Evolutionary conservation across 2,888 invertebrate species (phyloP), one percentile per base, ranked within the genome.

Genomic region (Ephialtes manifestator): DNA sequence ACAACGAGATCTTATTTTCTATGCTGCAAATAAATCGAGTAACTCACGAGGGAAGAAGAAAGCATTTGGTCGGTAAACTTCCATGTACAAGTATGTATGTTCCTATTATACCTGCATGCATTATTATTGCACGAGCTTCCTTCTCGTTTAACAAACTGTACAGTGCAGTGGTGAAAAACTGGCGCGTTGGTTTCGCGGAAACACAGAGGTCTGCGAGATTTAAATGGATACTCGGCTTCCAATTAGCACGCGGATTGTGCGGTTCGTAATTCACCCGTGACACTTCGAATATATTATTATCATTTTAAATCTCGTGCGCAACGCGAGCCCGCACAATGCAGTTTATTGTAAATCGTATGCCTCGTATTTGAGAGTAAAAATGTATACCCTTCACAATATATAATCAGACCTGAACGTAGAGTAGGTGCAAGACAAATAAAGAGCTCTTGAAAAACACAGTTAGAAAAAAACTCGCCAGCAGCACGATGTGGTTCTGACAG

Each of bases 1-100:
- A 35, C 81, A 85, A 83, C 74, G 81, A 74, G 72, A 88, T 70
- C 87, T 89, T 84, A 89, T 88, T 89, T 87, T 85, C 84, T 71
- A 7, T 4, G 71, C 55, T 78, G 77, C 85, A 88, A 89, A 89
- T 79, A 86, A 85, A 84, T 71, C 51, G 8, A 28, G 68, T 15
- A 60, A 78, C 70, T 71, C 76, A 39, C 43, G 63, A 70, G 77
- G 18, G n/a, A 1, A 4, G 15, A 15, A 39, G 5, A 46, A 74
- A 72, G 10, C 24, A 4, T 35, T 46, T 31, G 46, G 18, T 51
- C 11, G 60, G 20, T 18, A 65, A 65, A 39, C 8, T 35, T 18
- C 31, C 35, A 35, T 63, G 18, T n/a, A 10, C 4, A 35, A n/a
- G 7, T 7, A n/a, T 28, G 60, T 24, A 24, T 0, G 10, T 10